Conservation (phyloP, 2,113 vertebrate species). For the Epinephelus moara region DNA sequence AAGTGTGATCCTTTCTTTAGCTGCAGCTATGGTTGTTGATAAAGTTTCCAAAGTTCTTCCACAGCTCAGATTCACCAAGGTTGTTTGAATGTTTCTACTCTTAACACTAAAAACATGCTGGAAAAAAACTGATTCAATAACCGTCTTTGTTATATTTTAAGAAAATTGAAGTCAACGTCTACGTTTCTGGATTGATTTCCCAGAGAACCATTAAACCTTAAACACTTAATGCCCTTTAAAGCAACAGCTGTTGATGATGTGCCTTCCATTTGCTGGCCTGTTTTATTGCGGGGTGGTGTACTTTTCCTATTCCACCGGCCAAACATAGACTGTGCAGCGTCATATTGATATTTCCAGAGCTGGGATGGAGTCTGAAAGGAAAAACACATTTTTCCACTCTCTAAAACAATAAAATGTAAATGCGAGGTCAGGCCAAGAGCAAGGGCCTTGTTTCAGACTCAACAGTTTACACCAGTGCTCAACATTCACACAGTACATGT, state of each 20-base stretch:
- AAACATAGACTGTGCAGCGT: slow-evolving; percentile 47
- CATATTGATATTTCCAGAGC: slow-evolving; percentile 75
- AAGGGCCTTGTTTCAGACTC: slow-evolving; percentile 39
- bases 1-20: too few species aligned
- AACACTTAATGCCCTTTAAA: slow-evolving; percentile 28
- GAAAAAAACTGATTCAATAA: background rate
- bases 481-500: background rate
- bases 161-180: background rate
- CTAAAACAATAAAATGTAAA: slow-evolving; percentile 70
- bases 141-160: background rate
- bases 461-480: background rate
- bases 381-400: slow-evolving; percentile 66
- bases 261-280: slow-evolving; percentile 30
- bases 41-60: background rate
- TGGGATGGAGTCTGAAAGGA: slow-evolving; percentile 42
- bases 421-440: slow-evolving; percentile 41
- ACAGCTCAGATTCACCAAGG: background rate
- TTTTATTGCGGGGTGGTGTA: slow-evolving; percentile 60
- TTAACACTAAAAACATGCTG: background rate
- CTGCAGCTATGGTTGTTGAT: background rate
- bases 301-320: slow-evolving; percentile 65
- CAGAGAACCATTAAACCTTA: background rate
- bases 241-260: slow-evolving; percentile 51
- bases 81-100: background rate
- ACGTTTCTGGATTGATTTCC: slow-evolving; percentile 18